phyloP scores from a whole-genome alignment of 2,797 vertebrate species.

The Anguilla pacifica region DNA sequence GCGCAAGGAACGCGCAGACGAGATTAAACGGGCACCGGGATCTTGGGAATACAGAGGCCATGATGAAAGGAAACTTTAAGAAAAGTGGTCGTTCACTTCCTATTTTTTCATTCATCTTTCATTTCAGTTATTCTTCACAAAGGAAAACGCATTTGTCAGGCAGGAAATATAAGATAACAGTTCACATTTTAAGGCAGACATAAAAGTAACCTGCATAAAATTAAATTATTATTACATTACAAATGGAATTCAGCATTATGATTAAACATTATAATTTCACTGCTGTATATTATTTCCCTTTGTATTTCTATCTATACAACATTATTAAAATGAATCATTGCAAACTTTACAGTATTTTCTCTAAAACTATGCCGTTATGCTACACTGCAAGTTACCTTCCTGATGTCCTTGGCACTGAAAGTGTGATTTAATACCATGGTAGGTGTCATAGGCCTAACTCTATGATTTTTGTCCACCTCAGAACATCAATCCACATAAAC shows the following conservation, averaged over 20 bases:
- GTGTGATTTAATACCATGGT: neutral
- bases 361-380: neutral
- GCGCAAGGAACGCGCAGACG: neutral
- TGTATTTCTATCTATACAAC: too few relatives aligned
- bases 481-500: too few relatives aligned
- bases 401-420: neutral
- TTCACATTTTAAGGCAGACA: neutral
- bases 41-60: neutral
- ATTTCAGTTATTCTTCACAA: neutral
- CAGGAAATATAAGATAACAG: neutral
- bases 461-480: neutral
- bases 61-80: neutral
- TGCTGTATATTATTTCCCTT: too few relatives aligned
- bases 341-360: too few relatives aligned
- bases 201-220: neutral
- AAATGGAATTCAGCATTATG: too few relatives aligned
- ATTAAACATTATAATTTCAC: too few relatives aligned
- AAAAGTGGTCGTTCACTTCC: neutral
- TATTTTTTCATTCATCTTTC: neutral
- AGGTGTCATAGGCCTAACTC: neutral
- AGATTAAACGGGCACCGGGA: neutral
- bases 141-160: neutral
- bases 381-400: neutral
- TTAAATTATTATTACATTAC: too few relatives aligned
- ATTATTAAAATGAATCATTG: too few relatives aligned